Evolutionary conservation across 2,113 vertebrate genomes (phyloP), one percentile per base, ranked within the genome.

Genomic region (Lipophrys pholis): DNA sequence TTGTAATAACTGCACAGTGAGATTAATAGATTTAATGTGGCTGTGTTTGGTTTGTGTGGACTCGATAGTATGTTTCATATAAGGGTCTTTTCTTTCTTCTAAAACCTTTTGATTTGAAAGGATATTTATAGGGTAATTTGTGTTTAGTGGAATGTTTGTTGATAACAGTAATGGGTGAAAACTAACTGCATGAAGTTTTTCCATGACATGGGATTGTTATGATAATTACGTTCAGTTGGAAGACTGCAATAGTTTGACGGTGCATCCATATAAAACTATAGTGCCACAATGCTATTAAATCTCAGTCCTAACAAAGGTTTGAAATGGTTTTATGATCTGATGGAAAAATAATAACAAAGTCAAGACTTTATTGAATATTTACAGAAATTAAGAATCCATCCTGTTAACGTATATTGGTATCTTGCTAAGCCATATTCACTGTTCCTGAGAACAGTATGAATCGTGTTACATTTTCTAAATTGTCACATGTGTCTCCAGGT

Each of bases 401-500:
- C 21, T 30, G 21, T 30, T 30, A 30, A 30, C 21, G 21, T 30
- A 30, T 30, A 30, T 30, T 30, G 21, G 4, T 30, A 30, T 30
- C 21, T 2, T 2, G 21, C 21, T 30, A 30, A 30, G 21, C 21
- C 21, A 30, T 3, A 15, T 30, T 30, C 2, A 30, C 21, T 30
- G 21, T 30, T 30, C 21, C 21, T 30, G 21, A 30, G 21, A 30
- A 30, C 21, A 30, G 21, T 30, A 30, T 30, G 21, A 30, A 30
- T 30, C 21, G 2, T 30, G 21, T 30, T 30, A 30, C 21, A 30
- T 30, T 30, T 30, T 62, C 11, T 48, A 17, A 61, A 58, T 16
- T 54, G 6, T 15, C 2, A 15, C 21, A 6, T 71, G 2, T 83
- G 8, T 71, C 62, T 78, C 78, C 85, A 99, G 97, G 97, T 71